These are phyloP conservation scores for Pseudomyrmex gracilis DNA, from an alignment of 1,140 invertebrate species.

Conservation along the genomic window DNA sequence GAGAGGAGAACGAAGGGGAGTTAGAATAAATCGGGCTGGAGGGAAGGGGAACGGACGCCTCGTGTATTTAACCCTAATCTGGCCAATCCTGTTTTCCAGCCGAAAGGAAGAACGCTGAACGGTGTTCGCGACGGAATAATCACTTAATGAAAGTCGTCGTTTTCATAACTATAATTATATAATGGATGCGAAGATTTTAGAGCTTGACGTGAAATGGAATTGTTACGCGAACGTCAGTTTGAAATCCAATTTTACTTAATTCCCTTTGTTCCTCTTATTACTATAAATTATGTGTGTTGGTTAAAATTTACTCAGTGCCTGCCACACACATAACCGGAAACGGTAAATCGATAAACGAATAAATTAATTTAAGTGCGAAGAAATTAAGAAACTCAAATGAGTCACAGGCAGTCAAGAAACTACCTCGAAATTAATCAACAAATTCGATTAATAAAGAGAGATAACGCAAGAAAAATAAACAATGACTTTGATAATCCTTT, in stretches of 20 bases:
- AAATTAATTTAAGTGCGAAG: neutral
- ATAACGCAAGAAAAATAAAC: conserved; percentile 3
- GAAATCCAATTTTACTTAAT: conserved; percentile 4
- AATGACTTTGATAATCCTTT: conserved; percentile 39
- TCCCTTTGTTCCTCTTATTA: neutral
- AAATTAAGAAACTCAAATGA: neutral
- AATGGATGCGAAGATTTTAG: conserved; percentile 25
- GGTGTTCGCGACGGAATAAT: conserved; percentile 30
- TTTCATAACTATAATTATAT: conserved; percentile 40
- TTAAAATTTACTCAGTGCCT: neutral
- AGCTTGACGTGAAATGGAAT: neutral
- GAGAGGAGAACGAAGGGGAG: conserved; percentile 16
- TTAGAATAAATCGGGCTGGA: conserved; percentile 42
- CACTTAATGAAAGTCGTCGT: conserved; percentile 42
- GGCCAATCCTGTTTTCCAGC: conserved; percentile 40
- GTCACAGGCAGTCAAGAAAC: no score
- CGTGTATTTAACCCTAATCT: conserved; percentile 50
- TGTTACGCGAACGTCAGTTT: neutral
- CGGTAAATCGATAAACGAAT: neutral
- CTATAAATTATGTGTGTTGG: neutral
- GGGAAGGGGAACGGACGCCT: conserved; percentile 14
- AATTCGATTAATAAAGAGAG: neutral
- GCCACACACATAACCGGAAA: neutral
- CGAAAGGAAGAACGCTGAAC: conserved; percentile 24
- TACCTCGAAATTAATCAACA: neutral